phyloP scores from a whole-genome alignment of 92 coral and sea anemone species.

The Muricea muricata region DNA sequence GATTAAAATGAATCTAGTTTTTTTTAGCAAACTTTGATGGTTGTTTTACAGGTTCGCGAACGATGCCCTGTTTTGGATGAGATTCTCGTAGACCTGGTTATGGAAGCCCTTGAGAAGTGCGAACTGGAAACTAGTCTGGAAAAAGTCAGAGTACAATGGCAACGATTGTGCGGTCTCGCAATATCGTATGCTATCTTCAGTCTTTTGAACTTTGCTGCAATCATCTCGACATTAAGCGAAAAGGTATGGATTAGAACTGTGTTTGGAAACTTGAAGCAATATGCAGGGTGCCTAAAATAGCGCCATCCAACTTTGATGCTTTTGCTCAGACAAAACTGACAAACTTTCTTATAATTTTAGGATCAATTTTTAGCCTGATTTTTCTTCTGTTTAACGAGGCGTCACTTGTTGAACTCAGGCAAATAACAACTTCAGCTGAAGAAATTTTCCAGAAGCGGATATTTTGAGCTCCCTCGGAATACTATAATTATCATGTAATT shows the following conservation, averaged over 20 bases:
- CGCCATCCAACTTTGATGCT: no score
- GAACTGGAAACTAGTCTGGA: slow-evolving; percentile 86
- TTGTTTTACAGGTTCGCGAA: slow-evolving; percentile 74
- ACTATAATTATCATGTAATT: no score
- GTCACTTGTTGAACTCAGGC: no score
- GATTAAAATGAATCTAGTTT: no score
- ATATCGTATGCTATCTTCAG: slow-evolving; percentile 90
- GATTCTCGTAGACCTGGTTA: slow-evolving; percentile 85
- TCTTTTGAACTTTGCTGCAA: slow-evolving; percentile 88
- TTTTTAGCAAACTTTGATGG: not conserved
- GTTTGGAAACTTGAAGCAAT: not conserved
- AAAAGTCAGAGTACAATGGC: slow-evolving; percentile 76
- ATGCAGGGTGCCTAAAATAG: no score
- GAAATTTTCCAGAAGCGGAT: no score
- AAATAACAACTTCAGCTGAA: no score
- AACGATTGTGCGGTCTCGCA: slow-evolving; percentile 88
- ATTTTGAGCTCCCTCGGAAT: no score
- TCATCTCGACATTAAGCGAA: slow-evolving; percentile 78
- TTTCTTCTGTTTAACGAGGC: no score
- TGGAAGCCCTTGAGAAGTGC: slow-evolving; percentile 93
- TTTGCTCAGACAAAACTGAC: no score
- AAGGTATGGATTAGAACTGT: slow-evolving; percentile 64
- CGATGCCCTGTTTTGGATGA: slow-evolving; percentile 90
- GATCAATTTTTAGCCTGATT: no score
- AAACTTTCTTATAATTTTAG: no score